Evolutionary conservation across 2,888 invertebrate genomes (phyloP), one percentile per base, ranked within the genome.

Genomic region (Synanthedon tipuliformis): DNA sequence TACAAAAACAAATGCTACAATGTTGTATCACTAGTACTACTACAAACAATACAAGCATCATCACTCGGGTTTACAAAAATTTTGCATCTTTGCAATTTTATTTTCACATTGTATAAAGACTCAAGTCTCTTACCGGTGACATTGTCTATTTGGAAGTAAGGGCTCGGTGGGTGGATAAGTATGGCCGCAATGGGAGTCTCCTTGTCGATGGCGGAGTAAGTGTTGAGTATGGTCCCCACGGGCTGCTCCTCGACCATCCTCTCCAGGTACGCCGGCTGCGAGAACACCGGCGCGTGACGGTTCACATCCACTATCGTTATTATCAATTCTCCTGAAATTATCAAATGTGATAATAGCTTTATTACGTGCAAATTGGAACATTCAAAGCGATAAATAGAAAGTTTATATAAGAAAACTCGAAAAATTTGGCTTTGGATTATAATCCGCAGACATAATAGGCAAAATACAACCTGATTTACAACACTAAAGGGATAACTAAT

Each of bases 141-240:
- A 68, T 93, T 92, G 71, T 96, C 93, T 48, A 96, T 93, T 54
- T 90, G 88, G 73, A 96, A 95, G 75, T 93, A 95, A 0, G 92
- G 90, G 67, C 89, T 94, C 1, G 90, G 90, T 0, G 93, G 93
- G 49, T 90, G 82, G 50, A 94, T 92, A 1, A 90, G 81, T 59
- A 94, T 94, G 55, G 92, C 91, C 0, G 94, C 92, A 59, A 96
- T 93, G 51, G 93, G 93, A 0, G 95, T 95, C 65, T 96, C 96
- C 55, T 89, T 90, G 70, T 97, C 97, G 0, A 90, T 91, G 0
- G 95, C 96, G 12, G 90, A 89, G 66, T 94, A 92, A 0, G 93
- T 94, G 48, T 92, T 90, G 3, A 96, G 90, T 8, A 93, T 87
- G 0, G 94, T 92, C 8, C 95, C 95, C 0, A 92, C 74, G 0